Evolutionary conservation across 2,888 invertebrate species (phyloP).

Genomic region (Entomobrya multifasciata): DNA sequence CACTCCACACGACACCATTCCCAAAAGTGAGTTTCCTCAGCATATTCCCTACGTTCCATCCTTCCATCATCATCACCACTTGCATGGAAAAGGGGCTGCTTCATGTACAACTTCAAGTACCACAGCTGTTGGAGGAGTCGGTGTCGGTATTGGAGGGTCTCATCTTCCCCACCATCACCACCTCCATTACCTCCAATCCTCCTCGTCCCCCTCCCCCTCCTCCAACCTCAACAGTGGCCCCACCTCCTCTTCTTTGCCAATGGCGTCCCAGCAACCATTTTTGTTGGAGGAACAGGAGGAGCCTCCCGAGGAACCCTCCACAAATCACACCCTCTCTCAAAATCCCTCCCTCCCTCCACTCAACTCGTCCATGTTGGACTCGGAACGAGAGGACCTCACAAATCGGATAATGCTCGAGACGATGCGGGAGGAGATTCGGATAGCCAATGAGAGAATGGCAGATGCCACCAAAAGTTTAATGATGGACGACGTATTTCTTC

Average conservation of each 20-base stretch:
- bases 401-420: conserved; percentile 72
- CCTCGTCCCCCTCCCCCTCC: no score
- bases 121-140: not conserved
- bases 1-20: conserved; percentile 62
- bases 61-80: conserved; percentile 58
- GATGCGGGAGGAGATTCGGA: conserved; percentile 77
- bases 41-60: conserved; percentile 66
- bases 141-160: not conserved
- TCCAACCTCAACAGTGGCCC: no score
- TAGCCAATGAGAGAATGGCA: conserved; percentile 76
- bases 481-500: conserved; percentile 76
- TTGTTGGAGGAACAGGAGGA: conserved; percentile 67
- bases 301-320: conserved; percentile 57
- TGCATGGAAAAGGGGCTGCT: not conserved
- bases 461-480: conserved; percentile 77
- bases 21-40: conserved; percentile 64
- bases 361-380: conserved; percentile 1
- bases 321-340: conserved; percentile 33
- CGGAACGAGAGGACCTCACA: conserved; percentile 58
- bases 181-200: no score
- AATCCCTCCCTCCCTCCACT: no score
- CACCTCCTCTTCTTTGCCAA: no score
- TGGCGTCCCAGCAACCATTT: conserved; percentile 51
- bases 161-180: conserved; percentile 52
- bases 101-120: no score